These are phyloP conservation scores for Panthera tigris DNA, from an alignment of 2,113 vertebrate genomes.

Conservation along the genomic window DNA sequence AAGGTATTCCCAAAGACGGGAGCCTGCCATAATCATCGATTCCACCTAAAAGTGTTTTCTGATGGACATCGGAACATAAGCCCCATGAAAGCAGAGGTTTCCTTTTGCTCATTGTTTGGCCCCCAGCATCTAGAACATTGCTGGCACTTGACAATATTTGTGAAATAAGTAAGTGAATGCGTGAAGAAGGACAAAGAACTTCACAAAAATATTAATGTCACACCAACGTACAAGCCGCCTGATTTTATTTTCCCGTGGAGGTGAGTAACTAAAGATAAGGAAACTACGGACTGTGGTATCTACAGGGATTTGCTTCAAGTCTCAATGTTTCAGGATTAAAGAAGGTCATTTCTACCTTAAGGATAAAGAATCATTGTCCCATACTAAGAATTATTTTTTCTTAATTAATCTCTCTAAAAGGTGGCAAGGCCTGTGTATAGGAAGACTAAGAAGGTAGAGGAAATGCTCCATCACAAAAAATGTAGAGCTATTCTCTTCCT, in stretches of 20 bases:
- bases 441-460: background rate
- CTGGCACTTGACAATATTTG: background rate
- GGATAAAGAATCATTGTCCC: background rate
- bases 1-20: background rate
- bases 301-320: background rate
- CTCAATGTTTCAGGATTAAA: constrained; percentile 52
- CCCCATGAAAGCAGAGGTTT: background rate
- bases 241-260: constrained; percentile 55
- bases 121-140: background rate
- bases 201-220: background rate
- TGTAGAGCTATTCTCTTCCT: background rate
- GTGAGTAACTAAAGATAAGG: background rate
- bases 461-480: background rate
- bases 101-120: background rate
- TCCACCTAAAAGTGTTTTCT: background rate
- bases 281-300: background rate
- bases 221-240: background rate
- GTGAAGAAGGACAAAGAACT: background rate
- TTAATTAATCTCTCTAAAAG: background rate
- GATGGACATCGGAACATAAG: background rate
- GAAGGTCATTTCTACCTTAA: constrained; percentile 40
- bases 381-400: background rate
- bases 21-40: constrained; percentile 47
- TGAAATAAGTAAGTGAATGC: background rate
- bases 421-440: background rate